Conservation (phyloP, 2,113 vertebrate species). For the Ardeotis arabs region DNA sequence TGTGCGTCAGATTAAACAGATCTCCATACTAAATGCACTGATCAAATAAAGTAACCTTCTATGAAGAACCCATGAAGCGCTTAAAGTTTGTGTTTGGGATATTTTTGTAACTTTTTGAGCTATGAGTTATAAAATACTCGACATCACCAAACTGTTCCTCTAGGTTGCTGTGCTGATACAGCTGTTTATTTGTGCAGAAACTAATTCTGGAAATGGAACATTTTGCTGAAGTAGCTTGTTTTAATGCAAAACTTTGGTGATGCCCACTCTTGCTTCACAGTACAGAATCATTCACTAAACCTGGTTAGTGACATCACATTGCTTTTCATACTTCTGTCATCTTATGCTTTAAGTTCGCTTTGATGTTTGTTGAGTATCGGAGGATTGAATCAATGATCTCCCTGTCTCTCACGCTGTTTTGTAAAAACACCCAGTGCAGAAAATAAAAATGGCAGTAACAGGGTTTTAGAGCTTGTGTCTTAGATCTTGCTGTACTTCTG, state of each 20-base stretch:
- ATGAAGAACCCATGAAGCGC: conserved; percentile 55
- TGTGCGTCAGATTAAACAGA: neutral
- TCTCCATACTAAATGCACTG: conserved; percentile 50
- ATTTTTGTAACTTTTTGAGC: conserved; percentile 69
- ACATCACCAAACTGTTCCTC: conserved; percentile 75
- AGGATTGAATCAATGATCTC: conserved; percentile 87
- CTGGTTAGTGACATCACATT: conserved; percentile 81
- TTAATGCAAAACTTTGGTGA: conserved; percentile 85
- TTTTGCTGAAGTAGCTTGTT: conserved; percentile 64
- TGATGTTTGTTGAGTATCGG: conserved; percentile 68
- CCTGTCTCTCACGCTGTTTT: neutral
- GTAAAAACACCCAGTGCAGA: neutral
- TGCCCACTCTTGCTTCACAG: conserved; percentile 87
- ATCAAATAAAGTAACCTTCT: conserved; percentile 65
- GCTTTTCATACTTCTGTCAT: conserved; percentile 80
- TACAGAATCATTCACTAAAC: conserved; percentile 70
- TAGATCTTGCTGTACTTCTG: neutral
- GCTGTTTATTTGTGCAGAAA: conserved; percentile 55
- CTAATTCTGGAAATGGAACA: conserved; percentile 23
- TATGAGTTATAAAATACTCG: conserved; percentile 71
- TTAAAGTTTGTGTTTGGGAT: conserved; percentile 65
- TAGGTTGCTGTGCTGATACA: conserved; percentile 53
- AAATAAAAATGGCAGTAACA: neutral
- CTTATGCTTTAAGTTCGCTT: conserved; percentile 83
- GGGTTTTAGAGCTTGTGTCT: neutral